Evolutionary conservation across 2,797 vertebrate species (phyloP).

Genomic region (Alauda arvensis): DNA sequence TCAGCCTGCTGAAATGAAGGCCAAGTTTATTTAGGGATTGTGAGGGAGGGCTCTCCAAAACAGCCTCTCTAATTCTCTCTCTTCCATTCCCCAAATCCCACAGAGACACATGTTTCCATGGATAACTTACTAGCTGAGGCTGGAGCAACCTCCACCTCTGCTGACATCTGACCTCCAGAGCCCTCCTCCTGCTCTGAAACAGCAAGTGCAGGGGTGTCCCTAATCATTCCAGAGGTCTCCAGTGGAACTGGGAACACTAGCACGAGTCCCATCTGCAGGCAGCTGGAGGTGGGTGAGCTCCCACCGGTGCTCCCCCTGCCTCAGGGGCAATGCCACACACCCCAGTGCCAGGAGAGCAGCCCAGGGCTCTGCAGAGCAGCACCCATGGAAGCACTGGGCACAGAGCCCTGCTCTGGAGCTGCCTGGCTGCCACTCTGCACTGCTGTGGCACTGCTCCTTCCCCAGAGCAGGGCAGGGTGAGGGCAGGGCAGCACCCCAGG

Average conservation of each 20-base stretch:
- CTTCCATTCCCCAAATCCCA: neutral
- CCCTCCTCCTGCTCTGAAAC: neutral
- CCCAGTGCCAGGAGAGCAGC: fast-evolving
- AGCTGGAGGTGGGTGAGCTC: neutral
- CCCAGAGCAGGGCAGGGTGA: neutral
- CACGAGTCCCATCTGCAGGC: fast-evolving
- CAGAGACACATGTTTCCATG: fast-evolving
- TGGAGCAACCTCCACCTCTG: neutral
- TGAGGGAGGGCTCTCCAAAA: neutral
- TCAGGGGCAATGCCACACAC: neutral
- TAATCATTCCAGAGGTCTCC: neutral
- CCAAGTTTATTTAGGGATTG: slow-evolving; percentile 25
- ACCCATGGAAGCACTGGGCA: neutral
- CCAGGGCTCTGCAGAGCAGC: neutral
- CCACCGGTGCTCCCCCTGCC: neutral
- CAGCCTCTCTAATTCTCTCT: neutral
- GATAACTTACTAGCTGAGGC: neutral
- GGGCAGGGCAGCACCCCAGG: neutral
- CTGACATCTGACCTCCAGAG: neutral
- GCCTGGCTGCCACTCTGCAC: fast-evolving
- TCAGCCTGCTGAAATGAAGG: slow-evolving; percentile 2
- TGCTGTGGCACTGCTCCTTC: fast-evolving
- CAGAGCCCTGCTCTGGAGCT: fast-evolving
- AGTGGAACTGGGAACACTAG: neutral
- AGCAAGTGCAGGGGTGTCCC: neutral